phyloP scores from a whole-genome alignment of 2,888 invertebrate genomes.

The Tyria jacobaeae region DNA sequence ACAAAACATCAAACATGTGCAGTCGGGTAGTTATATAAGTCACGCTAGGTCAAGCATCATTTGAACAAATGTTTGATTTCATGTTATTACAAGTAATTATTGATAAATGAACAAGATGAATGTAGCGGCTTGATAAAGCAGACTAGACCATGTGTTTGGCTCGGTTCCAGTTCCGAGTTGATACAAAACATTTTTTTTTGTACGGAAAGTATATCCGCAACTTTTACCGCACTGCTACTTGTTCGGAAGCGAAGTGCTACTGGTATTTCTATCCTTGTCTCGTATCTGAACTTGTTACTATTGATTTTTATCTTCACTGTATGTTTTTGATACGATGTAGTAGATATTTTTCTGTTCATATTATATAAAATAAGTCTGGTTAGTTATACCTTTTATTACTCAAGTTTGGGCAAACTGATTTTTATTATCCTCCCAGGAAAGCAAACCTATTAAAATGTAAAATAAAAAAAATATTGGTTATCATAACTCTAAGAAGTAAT shows the following conservation, averaged over 20 bases:
- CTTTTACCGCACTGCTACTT: conserved; percentile 7
- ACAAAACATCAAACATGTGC: too few species aligned
- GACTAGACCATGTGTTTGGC: conserved; percentile 7
- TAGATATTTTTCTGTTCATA: not conserved
- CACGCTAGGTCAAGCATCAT: not conserved
- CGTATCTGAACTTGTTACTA: not conserved
- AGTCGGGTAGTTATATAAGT: too few species aligned
- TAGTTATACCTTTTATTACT: too few species aligned
- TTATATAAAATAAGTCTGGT: not conserved
- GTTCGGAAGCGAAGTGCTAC: not conserved
- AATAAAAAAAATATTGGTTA: too few species aligned
- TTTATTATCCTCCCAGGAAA: too few species aligned
- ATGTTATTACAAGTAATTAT: not conserved
- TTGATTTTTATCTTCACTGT: not conserved
- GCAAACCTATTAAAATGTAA: too few species aligned
- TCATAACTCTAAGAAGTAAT: too few species aligned
- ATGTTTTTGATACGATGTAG: not conserved
- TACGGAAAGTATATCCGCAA: conserved; percentile 13
- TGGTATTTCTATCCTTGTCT: conserved; percentile 2
- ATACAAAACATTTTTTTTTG: conserved; percentile 8
- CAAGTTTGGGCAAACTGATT: too few species aligned
- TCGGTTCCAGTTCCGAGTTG: conserved; percentile 4
- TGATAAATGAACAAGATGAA: not conserved
- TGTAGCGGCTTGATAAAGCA: not conserved
- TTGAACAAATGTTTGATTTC: not conserved